Conservation (phyloP, 2,888 invertebrate species). For the Bruchidius siliquastri region DNA sequence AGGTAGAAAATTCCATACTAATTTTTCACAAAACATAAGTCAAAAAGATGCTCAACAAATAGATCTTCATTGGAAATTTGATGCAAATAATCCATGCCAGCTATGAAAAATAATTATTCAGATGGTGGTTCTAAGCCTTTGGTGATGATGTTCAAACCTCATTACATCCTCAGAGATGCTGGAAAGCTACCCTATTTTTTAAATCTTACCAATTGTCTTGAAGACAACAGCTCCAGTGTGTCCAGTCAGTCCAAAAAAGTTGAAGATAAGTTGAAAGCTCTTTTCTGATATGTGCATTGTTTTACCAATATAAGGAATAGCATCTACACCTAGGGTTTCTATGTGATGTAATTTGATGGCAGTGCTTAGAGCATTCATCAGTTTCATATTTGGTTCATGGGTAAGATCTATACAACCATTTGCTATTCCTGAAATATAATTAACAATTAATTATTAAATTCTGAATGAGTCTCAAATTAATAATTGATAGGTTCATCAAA, state of each 20-base stretch:
- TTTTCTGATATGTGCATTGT: slow-evolving; percentile 28
- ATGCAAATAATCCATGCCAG: no score
- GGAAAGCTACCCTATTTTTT: no score
- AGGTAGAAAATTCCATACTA: no score
- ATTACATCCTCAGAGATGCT: no score
- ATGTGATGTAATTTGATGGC: slow-evolving; percentile 24
- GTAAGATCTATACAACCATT: slow-evolving; percentile 27
- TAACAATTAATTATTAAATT: not conserved
- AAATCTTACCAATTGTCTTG: slow-evolving; percentile 13
- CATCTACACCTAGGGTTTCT: slow-evolving; percentile 22
- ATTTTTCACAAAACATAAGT: no score
- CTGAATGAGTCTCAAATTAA: no score
- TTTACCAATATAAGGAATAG: slow-evolving; percentile 25
- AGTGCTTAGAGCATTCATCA: slow-evolving; percentile 22
- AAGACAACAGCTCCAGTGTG: slow-evolving; percentile 15
- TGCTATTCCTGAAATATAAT: slow-evolving; percentile 19
- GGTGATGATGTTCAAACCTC: no score
- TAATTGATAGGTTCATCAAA: no score
- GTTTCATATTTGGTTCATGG: slow-evolving; percentile 25
- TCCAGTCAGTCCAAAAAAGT: slow-evolving; percentile 25
- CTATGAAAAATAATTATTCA: no score
- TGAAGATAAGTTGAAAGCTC: slow-evolving; percentile 26
- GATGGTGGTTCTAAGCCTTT: no score
- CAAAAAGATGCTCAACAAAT: no score
- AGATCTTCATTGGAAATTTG: no score